A percentile compares a stretch with the other conserved stretches of the same genome.
Conservation (phyloP, 2,888 invertebrate genomes). For the Trichogramma dendrolimi region DNA sequence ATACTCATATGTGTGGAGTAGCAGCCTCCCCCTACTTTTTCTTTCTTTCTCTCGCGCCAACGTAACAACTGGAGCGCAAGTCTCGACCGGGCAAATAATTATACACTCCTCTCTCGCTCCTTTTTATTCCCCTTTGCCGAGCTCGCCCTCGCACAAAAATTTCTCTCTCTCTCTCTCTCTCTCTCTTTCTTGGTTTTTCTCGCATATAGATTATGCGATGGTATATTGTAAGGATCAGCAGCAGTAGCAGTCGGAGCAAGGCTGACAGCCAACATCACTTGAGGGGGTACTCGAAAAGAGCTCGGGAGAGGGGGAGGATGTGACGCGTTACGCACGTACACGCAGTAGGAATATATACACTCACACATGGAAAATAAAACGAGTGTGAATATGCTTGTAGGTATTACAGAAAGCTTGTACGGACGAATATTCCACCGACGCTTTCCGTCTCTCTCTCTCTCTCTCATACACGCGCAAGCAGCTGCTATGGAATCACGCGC, state of each 20-base stretch:
- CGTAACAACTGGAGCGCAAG: not conserved
- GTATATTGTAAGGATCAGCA: no score
- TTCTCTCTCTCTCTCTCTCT: slow-evolving; percentile 8
- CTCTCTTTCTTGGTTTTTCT: slow-evolving; percentile 3
- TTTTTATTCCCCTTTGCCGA: not conserved
- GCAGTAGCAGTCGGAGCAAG: not conserved
- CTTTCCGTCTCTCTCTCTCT: slow-evolving; percentile 25
- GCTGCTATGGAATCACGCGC: slow-evolving; percentile 30
- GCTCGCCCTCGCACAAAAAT: not conserved
- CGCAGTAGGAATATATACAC: slow-evolving; percentile 1
- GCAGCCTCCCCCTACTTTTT: no score
- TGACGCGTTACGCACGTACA: slow-evolving; percentile 13
- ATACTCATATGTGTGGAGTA: no score
- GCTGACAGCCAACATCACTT: slow-evolving; percentile 23
- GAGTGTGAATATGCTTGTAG: not conserved
- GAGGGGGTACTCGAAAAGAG: slow-evolving; percentile 20
- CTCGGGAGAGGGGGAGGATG: slow-evolving; percentile 18
- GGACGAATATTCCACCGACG: slow-evolving; percentile 3
- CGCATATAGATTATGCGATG: not conserved
- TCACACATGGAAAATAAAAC: slow-evolving; percentile 2
- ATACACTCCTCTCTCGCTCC: not conserved
- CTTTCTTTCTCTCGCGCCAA: not conserved
- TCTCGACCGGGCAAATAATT: slow-evolving; percentile 12
- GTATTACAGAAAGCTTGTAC: no score
- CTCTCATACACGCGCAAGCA: slow-evolving; percentile 8